A percentile compares a stretch with the other conserved stretches of the same genome.
phyloP scores from a whole-genome alignment of 2,797 vertebrate genomes.

The Phyllotis vaccarum region DNA sequence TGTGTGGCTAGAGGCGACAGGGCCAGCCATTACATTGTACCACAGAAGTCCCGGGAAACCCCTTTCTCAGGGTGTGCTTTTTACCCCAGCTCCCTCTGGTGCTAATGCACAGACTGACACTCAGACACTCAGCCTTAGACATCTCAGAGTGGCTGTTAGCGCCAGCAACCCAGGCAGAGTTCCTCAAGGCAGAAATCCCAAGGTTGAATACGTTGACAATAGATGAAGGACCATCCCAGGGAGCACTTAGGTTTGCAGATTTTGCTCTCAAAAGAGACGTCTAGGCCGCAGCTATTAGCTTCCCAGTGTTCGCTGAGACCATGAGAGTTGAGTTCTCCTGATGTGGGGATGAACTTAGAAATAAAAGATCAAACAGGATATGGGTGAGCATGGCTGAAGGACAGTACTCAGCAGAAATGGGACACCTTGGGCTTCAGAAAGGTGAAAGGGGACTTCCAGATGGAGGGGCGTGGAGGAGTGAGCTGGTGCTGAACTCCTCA shows the following conservation, averaged over 20 bases:
- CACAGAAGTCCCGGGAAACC: not conserved
- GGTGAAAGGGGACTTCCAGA: not conserved
- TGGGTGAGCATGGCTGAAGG: no score
- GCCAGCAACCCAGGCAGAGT: not conserved
- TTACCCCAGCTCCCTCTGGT: accelerated
- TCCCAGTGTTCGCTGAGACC: not conserved
- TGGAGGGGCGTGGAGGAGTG: not conserved
- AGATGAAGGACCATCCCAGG: not conserved
- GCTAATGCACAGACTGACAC: not conserved
- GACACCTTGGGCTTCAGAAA: not conserved
- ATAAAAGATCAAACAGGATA: not conserved
- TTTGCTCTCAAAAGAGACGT: not conserved
- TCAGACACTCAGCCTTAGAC: not conserved
- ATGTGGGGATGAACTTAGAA: no score
- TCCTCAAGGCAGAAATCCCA: not conserved
- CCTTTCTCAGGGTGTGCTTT: not conserved
- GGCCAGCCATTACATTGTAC: not conserved
- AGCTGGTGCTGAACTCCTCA: no score
- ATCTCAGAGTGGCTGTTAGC: not conserved
- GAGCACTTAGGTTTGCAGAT: not conserved
- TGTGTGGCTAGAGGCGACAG: not conserved
- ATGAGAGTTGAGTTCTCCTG: not conserved
- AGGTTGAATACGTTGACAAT: not conserved
- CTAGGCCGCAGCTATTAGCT: not conserved
- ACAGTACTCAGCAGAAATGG: not conserved